Evolutionary conservation across 37 sponge, comb jelly and placozoan species (phyloP).

Genomic region (Ephydatia muelleri): DNA sequence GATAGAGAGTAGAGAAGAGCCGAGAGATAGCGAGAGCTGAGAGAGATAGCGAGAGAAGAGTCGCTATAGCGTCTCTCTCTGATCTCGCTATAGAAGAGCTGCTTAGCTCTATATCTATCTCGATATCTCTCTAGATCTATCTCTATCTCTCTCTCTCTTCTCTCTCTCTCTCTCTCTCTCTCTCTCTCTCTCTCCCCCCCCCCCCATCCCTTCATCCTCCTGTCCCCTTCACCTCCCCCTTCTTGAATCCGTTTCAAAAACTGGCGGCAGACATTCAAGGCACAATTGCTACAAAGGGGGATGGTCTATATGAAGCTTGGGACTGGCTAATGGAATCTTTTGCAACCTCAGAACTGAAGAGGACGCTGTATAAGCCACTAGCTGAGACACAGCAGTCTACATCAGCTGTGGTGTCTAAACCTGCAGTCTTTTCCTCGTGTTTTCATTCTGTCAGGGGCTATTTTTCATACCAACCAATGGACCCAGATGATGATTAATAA

Average conservation of each 20-base stretch:
- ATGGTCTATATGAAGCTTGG: slow-evolving; percentile 92
- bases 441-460: too few species aligned
- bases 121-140: too few species aligned
- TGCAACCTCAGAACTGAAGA: background rate
- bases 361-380: background rate
- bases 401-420: background rate
- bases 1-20: too few species aligned
- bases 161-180: background rate
- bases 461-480: too few species aligned
- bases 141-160: background rate
- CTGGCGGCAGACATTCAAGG: slow-evolving; percentile 65
- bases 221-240: background rate
- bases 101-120: too few species aligned
- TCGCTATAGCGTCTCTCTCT: too few species aligned
- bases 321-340: slow-evolving; percentile 82
- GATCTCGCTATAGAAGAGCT: too few species aligned
- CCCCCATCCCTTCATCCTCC: background rate
- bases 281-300: slow-evolving; percentile 89
- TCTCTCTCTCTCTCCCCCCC: background rate
- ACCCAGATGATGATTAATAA: too few species aligned
- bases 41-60: too few species aligned
- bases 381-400: background rate
- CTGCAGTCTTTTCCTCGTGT: background rate
- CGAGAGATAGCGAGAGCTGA: too few species aligned
- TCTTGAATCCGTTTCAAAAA: background rate